These are phyloP conservation scores for Oreohelix idahoensis DNA, from an alignment of 1,140 invertebrate species.

Conservation along the genomic window DNA sequence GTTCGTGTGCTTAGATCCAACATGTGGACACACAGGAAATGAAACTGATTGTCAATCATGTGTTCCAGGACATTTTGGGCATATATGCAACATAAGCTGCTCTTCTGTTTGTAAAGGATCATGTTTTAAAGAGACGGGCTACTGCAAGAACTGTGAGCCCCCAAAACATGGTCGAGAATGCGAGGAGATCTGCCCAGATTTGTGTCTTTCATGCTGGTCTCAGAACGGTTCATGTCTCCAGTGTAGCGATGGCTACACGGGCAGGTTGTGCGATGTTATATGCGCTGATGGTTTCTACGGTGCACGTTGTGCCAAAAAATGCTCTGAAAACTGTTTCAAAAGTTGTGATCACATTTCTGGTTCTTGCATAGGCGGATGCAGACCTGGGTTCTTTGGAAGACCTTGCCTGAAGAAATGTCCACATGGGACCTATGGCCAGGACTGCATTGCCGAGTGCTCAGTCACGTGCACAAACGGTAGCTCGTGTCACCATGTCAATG, in stretches of 20 bases:
- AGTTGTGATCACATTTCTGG: constrained; percentile 6
- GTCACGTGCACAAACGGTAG: not conserved
- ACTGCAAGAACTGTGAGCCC: not conserved
- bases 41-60: not conserved
- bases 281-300: constrained; percentile 10
- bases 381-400: constrained; percentile 3
- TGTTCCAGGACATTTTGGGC: not conserved
- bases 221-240: not conserved
- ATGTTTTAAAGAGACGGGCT: not conserved
- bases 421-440: not conserved
- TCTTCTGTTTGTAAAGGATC: not conserved
- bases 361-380: constrained; percentile 12
- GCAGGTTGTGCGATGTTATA: not conserved
- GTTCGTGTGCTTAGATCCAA: not conserved
- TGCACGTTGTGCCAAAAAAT: not conserved
- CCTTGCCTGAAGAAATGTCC: constrained; percentile 3
- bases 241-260: not conserved
- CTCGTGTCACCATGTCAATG: constrained; percentile 17
- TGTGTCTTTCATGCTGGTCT: not conserved
- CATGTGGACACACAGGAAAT: not conserved
- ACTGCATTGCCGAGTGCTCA: constrained; percentile 11
- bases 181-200: not conserved
- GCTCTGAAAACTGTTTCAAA: not conserved
- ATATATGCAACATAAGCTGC: not conserved
- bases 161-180: not conserved